Conservation (phyloP, 2,113 vertebrate species). For the Rhinolophus ferrumequinum region DNA sequence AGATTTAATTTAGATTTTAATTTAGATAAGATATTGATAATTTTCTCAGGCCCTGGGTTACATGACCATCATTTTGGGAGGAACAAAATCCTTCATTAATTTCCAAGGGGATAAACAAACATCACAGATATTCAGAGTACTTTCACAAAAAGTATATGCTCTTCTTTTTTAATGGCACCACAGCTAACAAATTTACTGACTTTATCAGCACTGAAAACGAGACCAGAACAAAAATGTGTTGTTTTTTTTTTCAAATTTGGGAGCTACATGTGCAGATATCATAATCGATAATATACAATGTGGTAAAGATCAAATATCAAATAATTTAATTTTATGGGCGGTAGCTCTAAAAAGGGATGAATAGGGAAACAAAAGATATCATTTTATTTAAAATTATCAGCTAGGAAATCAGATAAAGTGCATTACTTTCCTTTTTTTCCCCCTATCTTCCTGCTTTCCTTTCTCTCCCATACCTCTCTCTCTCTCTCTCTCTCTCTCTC, state of each 20-base stretch:
- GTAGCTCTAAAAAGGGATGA: background rate
- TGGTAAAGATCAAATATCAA: background rate
- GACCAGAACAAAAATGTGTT: background rate
- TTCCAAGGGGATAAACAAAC: conserved; percentile 68
- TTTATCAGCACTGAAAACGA: background rate
- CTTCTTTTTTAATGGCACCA: background rate
- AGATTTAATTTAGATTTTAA: conserved; percentile 87
- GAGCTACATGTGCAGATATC: background rate
- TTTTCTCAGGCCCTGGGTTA: conserved; percentile 46
- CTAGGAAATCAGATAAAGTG: background rate
- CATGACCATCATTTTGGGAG: conserved; percentile 53
- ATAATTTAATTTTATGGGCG: background rate
- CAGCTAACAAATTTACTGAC: background rate
- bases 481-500: no score
- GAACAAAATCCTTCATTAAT: conserved; percentile 64
- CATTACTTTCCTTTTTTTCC: background rate
- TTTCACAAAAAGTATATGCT: background rate
- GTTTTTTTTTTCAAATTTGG: background rate
- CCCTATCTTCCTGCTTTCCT: background rate
- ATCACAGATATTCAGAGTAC: conserved; percentile 24
- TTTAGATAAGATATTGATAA: conserved; percentile 85
- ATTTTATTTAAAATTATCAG: background rate
- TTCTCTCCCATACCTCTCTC: accelerated
- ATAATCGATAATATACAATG: background rate
- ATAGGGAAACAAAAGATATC: background rate